These are phyloP conservation scores for Moxostoma hubbsi DNA, from an alignment of 2,797 vertebrate genomes.

Conservation along the genomic window DNA sequence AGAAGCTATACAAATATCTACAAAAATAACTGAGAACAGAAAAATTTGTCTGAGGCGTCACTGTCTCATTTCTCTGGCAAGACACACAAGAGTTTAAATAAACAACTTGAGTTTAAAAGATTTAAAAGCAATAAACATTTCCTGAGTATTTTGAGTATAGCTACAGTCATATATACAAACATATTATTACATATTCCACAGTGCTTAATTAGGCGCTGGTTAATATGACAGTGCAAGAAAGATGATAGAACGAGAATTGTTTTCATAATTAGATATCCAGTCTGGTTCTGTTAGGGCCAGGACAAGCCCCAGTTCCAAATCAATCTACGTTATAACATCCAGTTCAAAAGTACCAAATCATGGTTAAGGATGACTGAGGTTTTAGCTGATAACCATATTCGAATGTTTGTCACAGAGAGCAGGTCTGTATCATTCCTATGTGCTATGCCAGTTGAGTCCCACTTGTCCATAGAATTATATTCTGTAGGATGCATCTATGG, in stretches of 20 bases:
- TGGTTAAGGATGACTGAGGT: constrained; percentile 1
- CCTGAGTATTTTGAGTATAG: constrained; percentile 15
- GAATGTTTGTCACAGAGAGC: background rate
- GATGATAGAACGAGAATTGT: background rate
- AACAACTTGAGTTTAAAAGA: background rate
- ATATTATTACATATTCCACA: background rate
- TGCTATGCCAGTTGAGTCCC: too few relatives aligned
- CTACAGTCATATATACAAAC: constrained; percentile 1
- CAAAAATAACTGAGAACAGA: background rate
- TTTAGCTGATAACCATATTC: background rate
- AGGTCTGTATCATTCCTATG: too few relatives aligned
- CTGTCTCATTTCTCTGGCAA: background rate
- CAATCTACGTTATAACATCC: background rate
- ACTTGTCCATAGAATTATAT: background rate
- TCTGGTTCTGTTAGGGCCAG: background rate
- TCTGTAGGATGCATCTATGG: constrained; percentile 4
- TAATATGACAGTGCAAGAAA: background rate
- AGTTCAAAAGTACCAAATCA: constrained; percentile 6
- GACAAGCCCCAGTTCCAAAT: background rate
- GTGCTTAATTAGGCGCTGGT: constrained; percentile 5
- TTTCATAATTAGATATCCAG: background rate
- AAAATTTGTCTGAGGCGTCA: background rate
- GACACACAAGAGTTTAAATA: background rate
- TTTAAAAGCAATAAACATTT: background rate
- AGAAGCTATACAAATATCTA: background rate